A percentile compares a stretch with the other conserved stretches of the same genome.
phyloP scores from a whole-genome alignment of 1,140 invertebrate species.

The Dreissena polymorpha region DNA sequence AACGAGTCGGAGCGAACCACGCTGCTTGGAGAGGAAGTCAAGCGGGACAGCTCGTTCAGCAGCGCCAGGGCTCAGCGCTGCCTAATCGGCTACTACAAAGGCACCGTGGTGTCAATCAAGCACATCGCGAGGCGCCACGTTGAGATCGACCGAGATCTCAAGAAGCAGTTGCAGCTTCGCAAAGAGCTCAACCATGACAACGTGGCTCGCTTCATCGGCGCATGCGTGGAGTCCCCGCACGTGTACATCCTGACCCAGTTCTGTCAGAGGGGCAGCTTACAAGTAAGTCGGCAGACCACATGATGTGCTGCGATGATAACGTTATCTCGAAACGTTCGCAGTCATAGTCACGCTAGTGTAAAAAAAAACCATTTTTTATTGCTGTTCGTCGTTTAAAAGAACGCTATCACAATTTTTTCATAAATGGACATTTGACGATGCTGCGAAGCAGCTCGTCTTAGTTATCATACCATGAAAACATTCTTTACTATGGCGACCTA shows the following conservation, averaged over 20 bases:
- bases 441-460: no score
- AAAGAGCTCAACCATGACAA: conserved; percentile 95
- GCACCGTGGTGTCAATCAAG: conserved; percentile 72
- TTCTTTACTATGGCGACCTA: no score
- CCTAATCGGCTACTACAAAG: conserved; percentile 87
- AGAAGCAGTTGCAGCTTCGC: conserved; percentile 85
- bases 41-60: conserved; percentile 68
- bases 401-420: no score
- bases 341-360: no score
- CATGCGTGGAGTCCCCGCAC: conserved; percentile 90
- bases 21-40: conserved; percentile 56
- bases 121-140: conserved; percentile 91
- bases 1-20: conserved; percentile 55
- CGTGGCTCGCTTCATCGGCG: conserved; percentile 98
- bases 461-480: no score
- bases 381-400: no score
- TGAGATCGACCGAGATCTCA: conserved; percentile 92
- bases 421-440: no score
- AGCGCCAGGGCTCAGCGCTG: conserved; percentile 85
- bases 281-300: no score
- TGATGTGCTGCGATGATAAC: no score
- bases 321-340: no score
- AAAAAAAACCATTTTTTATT: no score
- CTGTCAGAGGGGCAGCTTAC: conserved; percentile 86
- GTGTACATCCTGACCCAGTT: conserved; percentile 95